phyloP scores from a whole-genome alignment of 2,797 vertebrate species.

The Lepidocolaptes lacrymiger region DNA sequence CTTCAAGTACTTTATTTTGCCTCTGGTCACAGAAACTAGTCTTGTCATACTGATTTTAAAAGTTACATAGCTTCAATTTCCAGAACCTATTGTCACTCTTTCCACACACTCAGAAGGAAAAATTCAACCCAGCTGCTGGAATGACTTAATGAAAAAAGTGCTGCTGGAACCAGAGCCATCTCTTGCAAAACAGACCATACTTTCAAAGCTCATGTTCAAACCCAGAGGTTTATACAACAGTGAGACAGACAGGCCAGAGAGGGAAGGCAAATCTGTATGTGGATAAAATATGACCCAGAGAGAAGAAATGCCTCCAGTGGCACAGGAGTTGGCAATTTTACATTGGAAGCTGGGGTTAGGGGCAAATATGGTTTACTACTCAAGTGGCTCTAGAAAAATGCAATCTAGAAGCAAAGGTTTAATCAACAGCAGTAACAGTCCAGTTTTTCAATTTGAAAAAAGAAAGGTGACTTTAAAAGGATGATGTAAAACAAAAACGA shows the following conservation, averaged over 20 bases:
- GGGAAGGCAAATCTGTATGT: background rate
- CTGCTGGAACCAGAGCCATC: background rate
- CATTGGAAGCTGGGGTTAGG: background rate
- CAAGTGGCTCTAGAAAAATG: background rate
- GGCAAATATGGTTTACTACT: background rate
- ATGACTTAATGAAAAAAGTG: background rate
- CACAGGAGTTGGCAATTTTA: background rate
- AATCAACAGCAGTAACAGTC: background rate
- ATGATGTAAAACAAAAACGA: background rate
- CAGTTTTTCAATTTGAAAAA: background rate
- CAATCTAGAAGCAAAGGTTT: background rate
- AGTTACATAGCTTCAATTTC: background rate
- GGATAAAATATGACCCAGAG: background rate
- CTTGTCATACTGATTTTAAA: background rate
- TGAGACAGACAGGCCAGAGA: background rate
- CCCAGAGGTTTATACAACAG: background rate
- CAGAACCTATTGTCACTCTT: constrained; percentile 26
- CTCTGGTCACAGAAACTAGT: background rate
- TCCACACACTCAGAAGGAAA: background rate
- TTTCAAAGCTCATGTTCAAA: background rate
- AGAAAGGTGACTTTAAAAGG: background rate
- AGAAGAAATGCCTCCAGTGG: background rate
- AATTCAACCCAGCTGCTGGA: constrained; percentile 15
- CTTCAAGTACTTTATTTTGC: background rate
- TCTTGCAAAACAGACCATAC: background rate